A percentile compares a stretch with the other conserved stretches of the same genome.
These are phyloP conservation scores for Gari tellinella DNA, from an alignment of 2,888 invertebrate genomes.

Conservation along the genomic window DNA sequence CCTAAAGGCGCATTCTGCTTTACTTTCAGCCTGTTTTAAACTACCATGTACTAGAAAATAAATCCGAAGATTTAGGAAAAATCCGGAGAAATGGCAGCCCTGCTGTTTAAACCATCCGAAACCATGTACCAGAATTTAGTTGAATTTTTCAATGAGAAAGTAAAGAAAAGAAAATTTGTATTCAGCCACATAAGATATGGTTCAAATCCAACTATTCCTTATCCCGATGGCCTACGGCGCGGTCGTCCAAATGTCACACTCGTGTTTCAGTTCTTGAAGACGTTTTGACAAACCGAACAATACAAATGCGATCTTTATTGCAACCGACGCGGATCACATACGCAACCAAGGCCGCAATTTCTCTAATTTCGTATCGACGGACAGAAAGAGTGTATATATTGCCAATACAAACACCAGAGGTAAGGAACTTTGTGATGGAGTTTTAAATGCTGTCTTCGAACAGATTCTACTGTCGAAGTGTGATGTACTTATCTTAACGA, in stretches of 20 bases:
- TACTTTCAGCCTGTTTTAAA: too few species aligned
- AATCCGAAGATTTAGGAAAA: too few species aligned
- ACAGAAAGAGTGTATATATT: slow-evolving; percentile 5
- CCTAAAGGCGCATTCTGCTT: too few species aligned
- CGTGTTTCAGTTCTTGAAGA: slow-evolving; percentile 16
- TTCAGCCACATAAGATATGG: slow-evolving; percentile 45
- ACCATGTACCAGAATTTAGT: neutral
- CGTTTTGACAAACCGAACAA: slow-evolving; percentile 6
- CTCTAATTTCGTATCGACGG: slow-evolving; percentile 34
- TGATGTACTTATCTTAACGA: slow-evolving; percentile 34
- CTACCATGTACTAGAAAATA: too few species aligned
- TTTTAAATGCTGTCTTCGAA: slow-evolving; percentile 29
- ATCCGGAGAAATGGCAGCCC: too few species aligned
- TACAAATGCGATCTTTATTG: slow-evolving; percentile 30
- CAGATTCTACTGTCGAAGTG: slow-evolving; percentile 32
- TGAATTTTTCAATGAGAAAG: neutral
- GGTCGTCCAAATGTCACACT: slow-evolving; percentile 25
- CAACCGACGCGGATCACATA: slow-evolving; percentile 39
- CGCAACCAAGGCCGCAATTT: neutral
- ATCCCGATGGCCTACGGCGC: slow-evolving; percentile 1
- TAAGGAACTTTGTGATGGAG: slow-evolving; percentile 24
- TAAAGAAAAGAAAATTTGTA: slow-evolving; percentile 7
- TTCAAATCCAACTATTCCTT: slow-evolving; percentile 34
- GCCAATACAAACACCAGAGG: neutral
- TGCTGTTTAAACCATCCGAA: too few species aligned